Conservation (phyloP, 1,140 invertebrate species). For the Cherax quadricarinatus region DNA sequence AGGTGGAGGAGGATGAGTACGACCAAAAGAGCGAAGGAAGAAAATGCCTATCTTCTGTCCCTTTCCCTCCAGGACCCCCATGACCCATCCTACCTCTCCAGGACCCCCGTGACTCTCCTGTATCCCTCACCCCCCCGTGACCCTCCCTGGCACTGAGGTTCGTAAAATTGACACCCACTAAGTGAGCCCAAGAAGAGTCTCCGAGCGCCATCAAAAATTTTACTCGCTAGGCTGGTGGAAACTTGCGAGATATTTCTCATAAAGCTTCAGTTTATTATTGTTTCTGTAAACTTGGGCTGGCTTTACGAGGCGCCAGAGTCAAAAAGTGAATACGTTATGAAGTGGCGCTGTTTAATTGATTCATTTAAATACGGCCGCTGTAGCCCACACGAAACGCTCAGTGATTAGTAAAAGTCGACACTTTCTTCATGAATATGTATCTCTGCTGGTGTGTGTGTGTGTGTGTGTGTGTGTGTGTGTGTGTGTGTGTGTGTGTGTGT, state of each 20-base stretch:
- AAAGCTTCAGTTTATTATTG: constrained; percentile 66
- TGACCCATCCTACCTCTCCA: no score
- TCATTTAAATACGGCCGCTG: constrained; percentile 27
- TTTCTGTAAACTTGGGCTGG: constrained; percentile 56
- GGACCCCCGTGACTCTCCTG: neutral
- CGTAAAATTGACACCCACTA: constrained; percentile 61
- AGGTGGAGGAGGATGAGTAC: neutral
- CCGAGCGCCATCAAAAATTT: constrained; percentile 33
- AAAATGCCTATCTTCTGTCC: no score
- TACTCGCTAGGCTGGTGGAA: constrained; percentile 6
- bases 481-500: no score
- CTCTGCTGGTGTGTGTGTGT: no score
- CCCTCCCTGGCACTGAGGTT: constrained; percentile 20
- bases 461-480: no score
- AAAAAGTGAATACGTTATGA: constrained; percentile 56
- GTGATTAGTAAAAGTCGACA: neutral
- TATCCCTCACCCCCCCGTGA: neutral
- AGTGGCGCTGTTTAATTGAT: constrained; percentile 48
- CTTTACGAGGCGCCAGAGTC: constrained; percentile 51
- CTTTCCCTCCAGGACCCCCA: no score
- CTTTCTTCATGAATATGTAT: neutral
- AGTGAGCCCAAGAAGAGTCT: constrained; percentile 37
- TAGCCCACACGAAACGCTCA: neutral
- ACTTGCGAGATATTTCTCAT: constrained; percentile 69
- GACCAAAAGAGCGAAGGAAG: neutral